These are phyloP conservation scores for Geococcyx californianus DNA, from an alignment of 2,113 vertebrate species.

Conservation along the genomic window DNA sequence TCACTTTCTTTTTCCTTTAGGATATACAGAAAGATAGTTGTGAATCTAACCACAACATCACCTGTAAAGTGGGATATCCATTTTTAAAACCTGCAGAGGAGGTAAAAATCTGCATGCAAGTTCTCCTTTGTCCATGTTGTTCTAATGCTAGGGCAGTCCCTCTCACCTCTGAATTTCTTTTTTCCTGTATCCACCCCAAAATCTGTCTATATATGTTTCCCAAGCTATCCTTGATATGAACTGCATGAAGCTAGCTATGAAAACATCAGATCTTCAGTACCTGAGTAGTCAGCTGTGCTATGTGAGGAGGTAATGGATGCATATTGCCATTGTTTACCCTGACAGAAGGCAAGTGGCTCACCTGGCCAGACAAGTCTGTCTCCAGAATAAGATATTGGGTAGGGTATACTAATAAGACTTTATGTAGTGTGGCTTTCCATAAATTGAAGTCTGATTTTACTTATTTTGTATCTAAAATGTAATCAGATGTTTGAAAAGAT, in stretches of 20 bases:
- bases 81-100: slow-evolving; percentile 81
- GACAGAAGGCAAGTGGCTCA: neutral
- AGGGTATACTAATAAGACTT: neutral
- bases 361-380: neutral
- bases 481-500: neutral
- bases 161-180: neutral
- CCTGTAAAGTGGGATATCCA: slow-evolving; percentile 92
- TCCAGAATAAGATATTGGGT: neutral
- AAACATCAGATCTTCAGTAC: neutral
- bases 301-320: neutral
- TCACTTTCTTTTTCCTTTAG: slow-evolving; percentile 64
- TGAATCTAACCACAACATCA: slow-evolving; percentile 81
- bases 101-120: slow-evolving; percentile 70
- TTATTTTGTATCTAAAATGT: neutral
- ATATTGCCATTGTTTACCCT: neutral
- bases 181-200: neutral
- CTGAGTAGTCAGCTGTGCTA: neutral
- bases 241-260: neutral
- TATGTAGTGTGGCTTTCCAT: neutral
- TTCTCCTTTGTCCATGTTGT: neutral
- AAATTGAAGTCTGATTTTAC: neutral
- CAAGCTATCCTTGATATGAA: neutral
- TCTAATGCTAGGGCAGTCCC: neutral
- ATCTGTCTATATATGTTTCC: neutral
- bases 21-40: slow-evolving; percentile 84